Percentiles rank a stretch among this genome's conserved stretches.
Evolutionary conservation across 1,140 invertebrate genomes (phyloP).

Genomic region (Manduca sexta): DNA sequence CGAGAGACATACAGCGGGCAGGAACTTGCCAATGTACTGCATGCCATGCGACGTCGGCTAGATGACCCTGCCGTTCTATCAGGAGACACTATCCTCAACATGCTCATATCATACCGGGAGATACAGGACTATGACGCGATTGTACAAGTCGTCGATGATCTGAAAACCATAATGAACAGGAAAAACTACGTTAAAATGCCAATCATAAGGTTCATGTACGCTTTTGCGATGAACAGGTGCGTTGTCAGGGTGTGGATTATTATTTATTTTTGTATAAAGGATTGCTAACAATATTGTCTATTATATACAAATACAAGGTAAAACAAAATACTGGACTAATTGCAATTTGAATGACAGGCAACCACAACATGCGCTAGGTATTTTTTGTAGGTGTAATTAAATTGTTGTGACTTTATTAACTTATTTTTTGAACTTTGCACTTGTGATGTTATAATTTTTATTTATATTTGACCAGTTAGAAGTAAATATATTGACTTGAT

Average conservation of each 20-base stretch:
- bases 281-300: too few species aligned
- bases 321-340: too few species aligned
- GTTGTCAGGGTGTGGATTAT: conserved; percentile 8
- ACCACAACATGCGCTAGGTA: too few species aligned
- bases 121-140: conserved; percentile 98
- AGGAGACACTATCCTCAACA: conserved; percentile 93
- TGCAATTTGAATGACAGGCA: too few species aligned
- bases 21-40: conserved; percentile 88
- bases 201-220: conserved; percentile 94
- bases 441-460: not conserved
- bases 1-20: conserved; percentile 90
- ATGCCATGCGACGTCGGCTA: conserved; percentile 92
- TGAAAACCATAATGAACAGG: conserved; percentile 93
- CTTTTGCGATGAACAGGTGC: conserved; percentile 96
- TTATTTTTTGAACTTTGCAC: too few species aligned
- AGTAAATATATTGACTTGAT: not conserved
- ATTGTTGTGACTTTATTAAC: too few species aligned
- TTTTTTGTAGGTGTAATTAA: too few species aligned
- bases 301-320: too few species aligned
- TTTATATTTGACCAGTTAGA: not conserved
- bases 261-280: too few species aligned
- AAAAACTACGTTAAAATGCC: conserved; percentile 92
- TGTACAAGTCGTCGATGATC: conserved; percentile 96
- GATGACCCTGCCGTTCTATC: conserved; percentile 98
- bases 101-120: conserved; percentile 93